phyloP scores from a whole-genome alignment of 2,888 invertebrate genomes.

The Anarsia innoxiella region DNA sequence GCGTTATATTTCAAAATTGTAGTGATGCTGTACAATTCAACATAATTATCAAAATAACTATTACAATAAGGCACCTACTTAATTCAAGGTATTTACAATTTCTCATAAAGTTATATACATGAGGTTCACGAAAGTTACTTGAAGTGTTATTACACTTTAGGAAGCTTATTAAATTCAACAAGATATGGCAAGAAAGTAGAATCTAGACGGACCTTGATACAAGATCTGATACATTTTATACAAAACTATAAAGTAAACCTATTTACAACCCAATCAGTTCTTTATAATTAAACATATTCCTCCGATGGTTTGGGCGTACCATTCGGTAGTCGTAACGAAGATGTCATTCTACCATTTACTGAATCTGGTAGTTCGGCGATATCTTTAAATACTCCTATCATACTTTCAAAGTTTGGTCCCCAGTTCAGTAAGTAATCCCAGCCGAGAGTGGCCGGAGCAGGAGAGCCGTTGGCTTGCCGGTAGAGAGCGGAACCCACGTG shows the following conservation, averaged over 20 bases:
- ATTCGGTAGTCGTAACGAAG: conserved; percentile 83
- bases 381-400: conserved; percentile 97
- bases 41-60: no score
- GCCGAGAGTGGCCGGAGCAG: conserved; percentile 86
- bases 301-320: conserved; percentile 91
- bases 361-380: conserved; percentile 95
- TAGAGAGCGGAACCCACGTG: conserved; percentile 86
- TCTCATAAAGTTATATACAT: conserved; percentile 11
- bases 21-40: no score
- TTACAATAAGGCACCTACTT: no score
- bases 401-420: conserved; percentile 96
- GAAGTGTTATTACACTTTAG: conserved; percentile 5
- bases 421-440: conserved; percentile 97
- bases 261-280: conserved; percentile 22
- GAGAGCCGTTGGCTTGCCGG: conserved; percentile 85
- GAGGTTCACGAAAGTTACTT: conserved; percentile 15
- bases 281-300: conserved; percentile 83
- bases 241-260: conserved; percentile 38
- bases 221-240: conserved; percentile 61
- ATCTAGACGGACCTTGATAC: conserved; percentile 65
- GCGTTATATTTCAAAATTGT: no score
- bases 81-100: background rate
- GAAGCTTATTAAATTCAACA: conserved; percentile 27
- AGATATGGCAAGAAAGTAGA: conserved; percentile 67
- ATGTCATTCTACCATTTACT: conserved; percentile 82